These are phyloP conservation scores for Drosophila tristis DNA, from an alignment of 1,140 invertebrate species.

Conservation along the genomic window DNA sequence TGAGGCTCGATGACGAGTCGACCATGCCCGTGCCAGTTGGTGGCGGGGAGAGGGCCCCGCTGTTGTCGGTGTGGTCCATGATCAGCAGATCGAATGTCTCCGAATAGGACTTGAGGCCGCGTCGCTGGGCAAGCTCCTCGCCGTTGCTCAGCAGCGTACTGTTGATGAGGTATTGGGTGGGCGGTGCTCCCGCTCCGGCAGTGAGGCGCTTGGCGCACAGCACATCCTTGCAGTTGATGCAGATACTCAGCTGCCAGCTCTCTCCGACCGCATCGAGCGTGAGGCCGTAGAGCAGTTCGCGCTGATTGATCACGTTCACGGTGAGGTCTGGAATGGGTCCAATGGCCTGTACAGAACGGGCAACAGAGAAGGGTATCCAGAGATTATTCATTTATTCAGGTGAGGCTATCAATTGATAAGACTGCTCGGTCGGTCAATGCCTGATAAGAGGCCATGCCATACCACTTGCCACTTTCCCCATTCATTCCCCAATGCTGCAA, in stretches of 20 bases:
- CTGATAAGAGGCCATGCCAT: slow-evolving; percentile 36
- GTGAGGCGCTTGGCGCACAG: slow-evolving; percentile 64
- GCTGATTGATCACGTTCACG: slow-evolving; percentile 55
- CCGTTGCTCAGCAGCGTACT: slow-evolving; percentile 60
- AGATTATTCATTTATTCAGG: neutral
- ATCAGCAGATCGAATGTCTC: slow-evolving; percentile 71
- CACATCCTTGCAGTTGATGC: slow-evolving; percentile 72
- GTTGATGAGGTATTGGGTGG: slow-evolving; percentile 68
- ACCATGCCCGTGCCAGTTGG: slow-evolving; percentile 14
- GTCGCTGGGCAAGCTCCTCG: slow-evolving; percentile 58
- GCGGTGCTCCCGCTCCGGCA: slow-evolving; percentile 29
- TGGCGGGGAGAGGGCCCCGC: neutral
- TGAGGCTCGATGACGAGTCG: slow-evolving; percentile 42
- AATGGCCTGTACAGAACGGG: slow-evolving; percentile 47
- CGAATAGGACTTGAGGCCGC: slow-evolving; percentile 64
- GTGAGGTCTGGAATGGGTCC: slow-evolving; percentile 72
- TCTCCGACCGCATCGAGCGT: slow-evolving; percentile 52
- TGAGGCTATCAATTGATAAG: slow-evolving; percentile 20
- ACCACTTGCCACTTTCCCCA: slow-evolving; percentile 34
- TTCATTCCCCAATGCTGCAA: too few relatives aligned
- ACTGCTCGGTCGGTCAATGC: slow-evolving; percentile 27
- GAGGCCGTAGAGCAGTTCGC: slow-evolving; percentile 55
- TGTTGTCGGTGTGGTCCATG: slow-evolving; percentile 48
- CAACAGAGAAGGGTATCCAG: neutral
- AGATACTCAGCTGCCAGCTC: slow-evolving; percentile 67